Percentiles rank a stretch among this genome's conserved stretches.
phyloP scores from a whole-genome alignment of 1,140 invertebrate genomes.

The Gonioctena quinquepunctata region DNA sequence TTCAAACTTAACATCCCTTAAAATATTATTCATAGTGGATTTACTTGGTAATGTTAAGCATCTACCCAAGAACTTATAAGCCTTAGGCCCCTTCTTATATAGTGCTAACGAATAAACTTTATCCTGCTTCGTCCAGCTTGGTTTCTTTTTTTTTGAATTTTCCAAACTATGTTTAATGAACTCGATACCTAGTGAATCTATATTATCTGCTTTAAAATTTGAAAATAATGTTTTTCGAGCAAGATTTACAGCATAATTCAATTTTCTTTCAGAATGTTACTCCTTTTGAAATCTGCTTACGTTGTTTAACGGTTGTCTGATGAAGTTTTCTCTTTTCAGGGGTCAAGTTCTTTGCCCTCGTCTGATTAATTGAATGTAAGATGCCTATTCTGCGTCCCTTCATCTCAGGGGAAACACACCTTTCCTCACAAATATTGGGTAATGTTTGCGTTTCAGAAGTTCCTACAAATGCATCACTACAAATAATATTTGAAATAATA shows the following conservation, averaged over 20 bases:
- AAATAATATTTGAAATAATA: background rate
- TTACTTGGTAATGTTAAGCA: slow-evolving; percentile 19
- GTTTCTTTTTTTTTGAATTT: background rate
- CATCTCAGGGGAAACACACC: background rate
- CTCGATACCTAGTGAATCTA: background rate
- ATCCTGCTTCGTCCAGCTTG: background rate
- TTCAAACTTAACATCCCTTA: slow-evolving; percentile 21
- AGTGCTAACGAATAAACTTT: background rate
- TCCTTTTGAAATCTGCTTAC: background rate
- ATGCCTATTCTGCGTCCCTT: background rate
- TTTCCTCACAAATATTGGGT: background rate
- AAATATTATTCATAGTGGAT: slow-evolving; percentile 16
- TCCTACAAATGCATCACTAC: background rate
- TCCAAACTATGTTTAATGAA: background rate
- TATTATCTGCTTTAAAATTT: background rate
- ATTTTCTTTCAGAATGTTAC: background rate
- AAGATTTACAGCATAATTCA: background rate
- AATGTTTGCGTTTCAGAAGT: background rate
- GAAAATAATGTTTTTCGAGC: slow-evolving; percentile 1
- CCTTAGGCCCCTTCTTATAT: background rate
- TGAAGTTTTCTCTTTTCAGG: background rate
- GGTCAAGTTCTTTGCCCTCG: background rate
- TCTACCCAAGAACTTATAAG: slow-evolving; percentile 4
- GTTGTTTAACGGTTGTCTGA: background rate
- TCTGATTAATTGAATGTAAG: background rate